These are phyloP conservation scores for Pheucticus melanocephalus DNA, from an alignment of 2,113 vertebrate genomes.

Conservation along the genomic window DNA sequence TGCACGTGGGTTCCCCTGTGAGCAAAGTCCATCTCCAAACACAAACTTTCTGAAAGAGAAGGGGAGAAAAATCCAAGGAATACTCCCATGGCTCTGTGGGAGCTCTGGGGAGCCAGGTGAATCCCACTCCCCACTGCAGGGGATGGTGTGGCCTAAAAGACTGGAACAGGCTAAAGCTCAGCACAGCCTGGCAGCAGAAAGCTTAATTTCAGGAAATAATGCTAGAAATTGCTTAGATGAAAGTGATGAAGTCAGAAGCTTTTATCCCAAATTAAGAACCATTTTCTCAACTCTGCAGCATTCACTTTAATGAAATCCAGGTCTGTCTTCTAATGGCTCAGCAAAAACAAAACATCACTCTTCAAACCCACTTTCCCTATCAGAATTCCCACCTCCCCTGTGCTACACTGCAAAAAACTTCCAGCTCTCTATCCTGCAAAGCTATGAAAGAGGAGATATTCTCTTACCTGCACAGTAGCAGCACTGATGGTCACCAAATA, in stretches of 20 bases:
- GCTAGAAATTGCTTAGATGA: not conserved
- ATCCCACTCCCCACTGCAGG: not conserved
- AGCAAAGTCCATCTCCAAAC: conserved; percentile 90
- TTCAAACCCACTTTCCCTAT: accelerated
- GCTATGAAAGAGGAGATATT: accelerated
- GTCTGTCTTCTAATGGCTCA: not conserved
- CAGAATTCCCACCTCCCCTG: not conserved
- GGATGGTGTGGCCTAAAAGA: not conserved
- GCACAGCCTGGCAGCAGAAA: not conserved
- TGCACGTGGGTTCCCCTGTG: conserved; percentile 69
- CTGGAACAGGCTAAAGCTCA: not conserved
- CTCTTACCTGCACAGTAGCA: conserved; percentile 80
- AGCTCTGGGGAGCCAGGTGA: not conserved
- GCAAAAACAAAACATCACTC: not conserved
- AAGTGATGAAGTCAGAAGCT: not conserved
- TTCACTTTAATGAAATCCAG: not conserved
- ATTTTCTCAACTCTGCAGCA: not conserved
- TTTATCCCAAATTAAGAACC: not conserved
- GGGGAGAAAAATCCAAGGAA: not conserved
- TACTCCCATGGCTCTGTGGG: not conserved
- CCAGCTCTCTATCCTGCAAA: not conserved
- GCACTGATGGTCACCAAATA: conserved; percentile 83
- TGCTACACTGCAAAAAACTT: not conserved
- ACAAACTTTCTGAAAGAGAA: conserved; percentile 73
- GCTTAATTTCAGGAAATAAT: not conserved